Evolutionary conservation across 2,888 invertebrate species (phyloP), one percentile per base, ranked within the genome.

Genomic region (Lasioglossum figueresi): DNA sequence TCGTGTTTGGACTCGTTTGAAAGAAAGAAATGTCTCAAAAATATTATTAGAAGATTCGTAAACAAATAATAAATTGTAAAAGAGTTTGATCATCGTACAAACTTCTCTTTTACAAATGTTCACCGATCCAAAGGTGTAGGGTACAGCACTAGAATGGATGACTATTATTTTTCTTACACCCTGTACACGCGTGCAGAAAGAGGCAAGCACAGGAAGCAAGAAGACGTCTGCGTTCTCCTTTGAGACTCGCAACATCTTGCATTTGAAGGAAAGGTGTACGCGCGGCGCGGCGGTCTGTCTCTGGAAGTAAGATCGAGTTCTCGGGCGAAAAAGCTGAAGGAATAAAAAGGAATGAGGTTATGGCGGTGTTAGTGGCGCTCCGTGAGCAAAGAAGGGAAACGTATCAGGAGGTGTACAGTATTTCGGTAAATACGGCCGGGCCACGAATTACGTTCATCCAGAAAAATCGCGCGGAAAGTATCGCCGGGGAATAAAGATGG

Each of bases 201-300:
- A 12, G 31, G 31, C 23, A 27, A 37, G 45, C 43, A 72, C 16
- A 40, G 52, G 43, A 52, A 45, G 74, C 52, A 73, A 40, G 70
- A 63, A n/a, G 70, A 63, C 66, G 45, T 37, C 66, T 59, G 74
- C 81, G 81, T 74, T 77, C 83, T 77, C 84, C 85, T 85, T 88
- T 83, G 90, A 89, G 91, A 89, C 89, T 89, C 83, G 85, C 87
- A 88, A 76, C 90, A 86, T 92, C 90, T 90, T 89, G 87, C 90
- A 89, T 91, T 92, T 88, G 86, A 86, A 70, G 45, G 71, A 84
- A 87, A 70, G 27, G 66, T 75, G 79, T 73, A 79, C 83, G 84
- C 68, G 23, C 66, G 59, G 27, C 0, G 34, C 19, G 82, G 72
- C 80, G 85, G 86, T 63, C 86, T 85, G 82, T 83, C 85, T 84